Evolutionary conservation across 1,140 invertebrate species (phyloP), one percentile per base, ranked within the genome.

Genomic region (Drosophila grimshawi): DNA sequence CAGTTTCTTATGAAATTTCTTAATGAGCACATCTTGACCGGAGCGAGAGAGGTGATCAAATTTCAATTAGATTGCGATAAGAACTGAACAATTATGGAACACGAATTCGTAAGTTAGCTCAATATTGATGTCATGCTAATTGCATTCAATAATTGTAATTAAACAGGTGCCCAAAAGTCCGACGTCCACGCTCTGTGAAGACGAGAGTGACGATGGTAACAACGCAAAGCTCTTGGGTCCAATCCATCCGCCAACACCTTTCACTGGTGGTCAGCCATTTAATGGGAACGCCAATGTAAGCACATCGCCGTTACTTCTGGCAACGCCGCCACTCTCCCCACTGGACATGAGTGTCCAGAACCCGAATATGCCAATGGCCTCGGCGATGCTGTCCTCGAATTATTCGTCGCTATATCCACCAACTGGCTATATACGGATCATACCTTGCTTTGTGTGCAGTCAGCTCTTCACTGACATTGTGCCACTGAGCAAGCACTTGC

Each of bases 371-470:
- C 67, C 59, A 8, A 7, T 43, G 4, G 33, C 48, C 2, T 37
- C 48, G 3, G 33, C 67, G 8, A 27, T 70, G 5, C n/a, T 81
- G 0, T 10, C 41, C 29, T 6, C 11, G 19, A 45, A 78, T 30
- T 5, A 39, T 2, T 1, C 19, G 2, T 11, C 39, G 1, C 6
- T 0, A 19, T 29, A 56, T 19, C 10, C 33, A 2, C 69, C 74
- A 1, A 41, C 65, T 2, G 59, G 65, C 27, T 78, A 55, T 11
- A 10, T 61, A 2, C 32, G 78, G 4, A 46, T 48, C 5, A 80
- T 85, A 4, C 81, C 81, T 0, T 85, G 81, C 11, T 86, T 53
- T 46, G 46, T 85, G 4, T 85, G 81, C 81, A 48, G 78, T 29
- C 61, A 70, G 32, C 81, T 57, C 5, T 85, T 85, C 5, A 53